Evolutionary conservation across 2,113 vertebrate species (phyloP).

Genomic region (Opisthocomus hoazin): DNA sequence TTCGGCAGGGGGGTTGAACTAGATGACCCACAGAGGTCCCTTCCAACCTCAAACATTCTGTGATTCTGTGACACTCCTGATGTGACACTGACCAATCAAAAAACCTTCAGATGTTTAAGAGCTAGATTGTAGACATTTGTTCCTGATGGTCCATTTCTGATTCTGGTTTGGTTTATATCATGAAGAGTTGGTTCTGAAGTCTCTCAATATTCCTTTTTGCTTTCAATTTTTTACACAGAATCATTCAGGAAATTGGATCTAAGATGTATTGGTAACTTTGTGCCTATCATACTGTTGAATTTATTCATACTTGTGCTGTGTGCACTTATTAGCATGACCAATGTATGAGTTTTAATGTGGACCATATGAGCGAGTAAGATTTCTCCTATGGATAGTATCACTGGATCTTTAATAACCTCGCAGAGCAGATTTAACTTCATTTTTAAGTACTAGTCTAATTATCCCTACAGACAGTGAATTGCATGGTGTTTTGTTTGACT

Average conservation of each 20-base stretch:
- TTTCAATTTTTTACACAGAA: not conserved
- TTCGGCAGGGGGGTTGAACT: too few species aligned
- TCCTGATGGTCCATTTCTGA: not conserved
- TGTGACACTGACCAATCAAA: not conserved
- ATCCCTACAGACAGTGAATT: conserved; percentile 22
- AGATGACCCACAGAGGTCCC: too few species aligned
- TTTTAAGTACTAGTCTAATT: conserved; percentile 21
- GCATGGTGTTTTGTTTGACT: not conserved
- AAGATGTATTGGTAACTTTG: not conserved
- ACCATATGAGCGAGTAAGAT: not conserved
- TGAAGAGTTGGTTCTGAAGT: not conserved
- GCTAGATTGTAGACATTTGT: not conserved
- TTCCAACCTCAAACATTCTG: too few species aligned
- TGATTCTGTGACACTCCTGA: not conserved
- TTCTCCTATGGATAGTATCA: not conserved
- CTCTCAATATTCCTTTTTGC: not conserved
- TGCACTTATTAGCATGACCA: not conserved
- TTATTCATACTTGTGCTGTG: not conserved
- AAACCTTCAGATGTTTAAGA: not conserved
- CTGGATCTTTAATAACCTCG: not conserved
- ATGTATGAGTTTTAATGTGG: not conserved
- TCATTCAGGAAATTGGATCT: not conserved
- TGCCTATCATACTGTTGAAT: not conserved
- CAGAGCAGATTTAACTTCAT: not conserved
- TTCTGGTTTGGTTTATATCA: not conserved